A percentile compares a stretch with the other conserved stretches of the same genome.
phyloP scores from a whole-genome alignment of 2,113 vertebrate species.

The Hiodon tergisus region DNA sequence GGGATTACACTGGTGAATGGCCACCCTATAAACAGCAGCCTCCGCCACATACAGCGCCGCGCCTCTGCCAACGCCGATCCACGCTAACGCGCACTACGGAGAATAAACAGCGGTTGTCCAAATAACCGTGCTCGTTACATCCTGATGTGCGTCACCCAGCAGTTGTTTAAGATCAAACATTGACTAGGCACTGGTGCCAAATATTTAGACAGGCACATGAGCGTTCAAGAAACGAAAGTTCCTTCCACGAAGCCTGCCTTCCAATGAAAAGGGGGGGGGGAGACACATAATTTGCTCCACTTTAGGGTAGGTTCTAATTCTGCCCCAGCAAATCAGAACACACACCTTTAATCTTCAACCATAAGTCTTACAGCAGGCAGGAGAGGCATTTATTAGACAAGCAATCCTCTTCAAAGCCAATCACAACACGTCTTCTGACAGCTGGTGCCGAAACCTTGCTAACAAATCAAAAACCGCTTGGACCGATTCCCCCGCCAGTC shows the following conservation, averaged over 20 bases:
- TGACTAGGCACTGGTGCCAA: no score
- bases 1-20: conserved; percentile 55
- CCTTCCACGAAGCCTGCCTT: no score
- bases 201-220: no score
- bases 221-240: no score
- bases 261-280: no score
- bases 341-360: neutral
- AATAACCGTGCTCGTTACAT: neutral
- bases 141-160: neutral
- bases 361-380: neutral
- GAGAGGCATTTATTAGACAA: neutral
- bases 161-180: neutral
- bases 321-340: neutral
- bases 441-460: neutral
- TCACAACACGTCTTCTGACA: neutral
- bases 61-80: neutral
- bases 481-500: neutral
- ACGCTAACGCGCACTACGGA: neutral
- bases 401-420: neutral
- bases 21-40: conserved; percentile 47
- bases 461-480: neutral
- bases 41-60: conserved; percentile 23
- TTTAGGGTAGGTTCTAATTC: neutral
- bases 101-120: neutral
- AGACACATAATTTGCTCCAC: no score